A percentile compares a stretch with the other conserved stretches of the same genome.
Conservation (phyloP, 2,888 invertebrate genomes). For the Gastrophysa polygoni region DNA sequence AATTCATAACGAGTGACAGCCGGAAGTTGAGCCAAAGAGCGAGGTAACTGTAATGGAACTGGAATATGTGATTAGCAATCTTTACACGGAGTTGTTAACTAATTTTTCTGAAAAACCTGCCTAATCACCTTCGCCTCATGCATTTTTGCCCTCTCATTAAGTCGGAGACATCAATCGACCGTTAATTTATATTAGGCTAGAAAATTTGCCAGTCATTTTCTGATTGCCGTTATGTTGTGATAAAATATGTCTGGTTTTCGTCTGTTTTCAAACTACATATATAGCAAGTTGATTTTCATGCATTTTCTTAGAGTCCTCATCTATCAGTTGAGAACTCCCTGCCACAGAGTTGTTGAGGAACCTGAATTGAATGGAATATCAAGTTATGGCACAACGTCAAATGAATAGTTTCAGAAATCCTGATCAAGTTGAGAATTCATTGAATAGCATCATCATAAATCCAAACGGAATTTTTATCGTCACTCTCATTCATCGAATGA, state of each 20-base stretch:
- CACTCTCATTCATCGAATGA: too few relatives aligned
- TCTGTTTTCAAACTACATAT: not conserved
- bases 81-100: constrained; percentile 44
- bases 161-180: constrained; percentile 3
- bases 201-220: constrained; percentile 24
- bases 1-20: constrained; percentile 22
- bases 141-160: constrained; percentile 51
- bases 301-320: too few relatives aligned
- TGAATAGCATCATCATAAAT: too few relatives aligned
- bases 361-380: too few relatives aligned
- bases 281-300: too few relatives aligned
- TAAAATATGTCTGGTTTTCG: not conserved
- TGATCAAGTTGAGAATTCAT: too few relatives aligned
- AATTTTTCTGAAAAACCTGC: constrained; percentile 46
- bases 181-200: constrained; percentile 16
- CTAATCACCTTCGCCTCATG: constrained; percentile 49
- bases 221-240: not conserved
- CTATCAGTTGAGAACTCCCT: too few relatives aligned
- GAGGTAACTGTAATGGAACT: constrained; percentile 43
- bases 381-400: too few relatives aligned
- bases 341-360: too few relatives aligned
- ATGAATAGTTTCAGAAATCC: too few relatives aligned
- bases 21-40: constrained; percentile 12
- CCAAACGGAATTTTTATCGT: too few relatives aligned
- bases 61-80: constrained; percentile 50